Conservation (phyloP, 2,113 vertebrate species). For the Lontra canadensis region DNA sequence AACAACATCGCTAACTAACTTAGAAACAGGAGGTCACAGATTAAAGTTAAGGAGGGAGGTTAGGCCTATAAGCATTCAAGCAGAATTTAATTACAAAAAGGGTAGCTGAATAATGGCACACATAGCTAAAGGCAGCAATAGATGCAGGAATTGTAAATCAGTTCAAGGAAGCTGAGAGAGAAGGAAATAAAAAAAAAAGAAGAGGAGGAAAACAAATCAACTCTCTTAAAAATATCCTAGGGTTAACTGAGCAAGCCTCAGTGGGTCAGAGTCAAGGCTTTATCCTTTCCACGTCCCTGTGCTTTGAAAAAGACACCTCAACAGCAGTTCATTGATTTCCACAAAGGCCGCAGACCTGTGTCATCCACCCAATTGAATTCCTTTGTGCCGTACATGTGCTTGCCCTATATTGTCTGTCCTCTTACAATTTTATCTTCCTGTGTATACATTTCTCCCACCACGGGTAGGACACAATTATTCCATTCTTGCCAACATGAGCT, state of each 20-base stretch:
- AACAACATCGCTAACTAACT: slow-evolving; percentile 77
- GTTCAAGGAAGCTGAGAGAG: slow-evolving; percentile 80
- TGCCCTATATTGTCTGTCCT: slow-evolving; percentile 62
- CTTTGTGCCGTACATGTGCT: slow-evolving; percentile 77
- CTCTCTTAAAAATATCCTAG: slow-evolving; percentile 81
- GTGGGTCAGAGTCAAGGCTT: slow-evolving; percentile 70
- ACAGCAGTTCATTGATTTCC: slow-evolving; percentile 82
- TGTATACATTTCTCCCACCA: slow-evolving; percentile 69
- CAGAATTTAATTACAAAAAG: slow-evolving; percentile 85
- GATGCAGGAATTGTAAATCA: slow-evolving; percentile 84
- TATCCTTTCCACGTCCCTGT: slow-evolving; percentile 70
- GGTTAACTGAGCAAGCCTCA: slow-evolving; percentile 81
- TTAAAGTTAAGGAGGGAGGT: slow-evolving; percentile 75
- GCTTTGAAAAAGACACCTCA: slow-evolving; percentile 77
- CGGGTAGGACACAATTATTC: slow-evolving; percentile 64
- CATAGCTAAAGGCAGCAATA: slow-evolving; percentile 82
- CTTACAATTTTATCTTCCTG: slow-evolving; percentile 70
- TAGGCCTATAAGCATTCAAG: slow-evolving; percentile 82
- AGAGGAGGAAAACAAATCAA: slow-evolving; percentile 80
- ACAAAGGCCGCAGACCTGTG: slow-evolving; percentile 73
- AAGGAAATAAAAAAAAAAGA: slow-evolving; percentile 73
- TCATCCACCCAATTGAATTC: slow-evolving; percentile 77
- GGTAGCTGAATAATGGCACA: slow-evolving; percentile 79
- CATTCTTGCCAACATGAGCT: slow-evolving; percentile 80
- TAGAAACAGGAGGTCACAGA: slow-evolving; percentile 73